These are phyloP conservation scores for Drosophila anomalata DNA, from an alignment of 2,888 invertebrate genomes.

Conservation along the genomic window DNA sequence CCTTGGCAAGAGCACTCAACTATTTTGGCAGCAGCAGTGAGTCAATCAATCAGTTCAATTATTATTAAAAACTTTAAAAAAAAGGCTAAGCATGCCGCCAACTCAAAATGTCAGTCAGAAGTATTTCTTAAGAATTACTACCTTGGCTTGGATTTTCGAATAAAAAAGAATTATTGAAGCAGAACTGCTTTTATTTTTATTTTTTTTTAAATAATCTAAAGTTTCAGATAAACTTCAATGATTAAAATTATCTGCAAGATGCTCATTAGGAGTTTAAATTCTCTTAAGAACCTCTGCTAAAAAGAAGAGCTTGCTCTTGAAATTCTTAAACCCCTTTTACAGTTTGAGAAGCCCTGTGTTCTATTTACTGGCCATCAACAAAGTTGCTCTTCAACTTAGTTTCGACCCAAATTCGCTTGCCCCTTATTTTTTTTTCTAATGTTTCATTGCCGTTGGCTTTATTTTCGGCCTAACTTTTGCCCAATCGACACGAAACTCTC, in stretches of 20 bases:
- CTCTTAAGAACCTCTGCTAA: neutral
- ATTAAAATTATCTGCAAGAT: no score
- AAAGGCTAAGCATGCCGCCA: neutral
- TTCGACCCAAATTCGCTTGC: constrained; percentile 33
- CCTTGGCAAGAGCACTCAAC: constrained; percentile 12
- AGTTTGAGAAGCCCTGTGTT: constrained; percentile 33
- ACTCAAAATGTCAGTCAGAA: neutral
- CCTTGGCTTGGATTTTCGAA: neutral
- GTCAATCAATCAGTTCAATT: constrained; percentile 16
- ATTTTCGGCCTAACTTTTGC: constrained; percentile 18
- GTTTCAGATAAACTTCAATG: no score
- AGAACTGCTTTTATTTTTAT: neutral
- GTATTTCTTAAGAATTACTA: neutral
- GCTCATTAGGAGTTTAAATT: no score
- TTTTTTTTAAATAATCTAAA: no score
- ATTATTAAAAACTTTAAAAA: neutral
- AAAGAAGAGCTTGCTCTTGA: neutral
- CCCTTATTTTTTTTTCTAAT: constrained; percentile 6
- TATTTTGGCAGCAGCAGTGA: neutral
- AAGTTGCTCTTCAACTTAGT: constrained; percentile 17
- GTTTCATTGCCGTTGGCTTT: neutral
- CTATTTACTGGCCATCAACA: constrained; percentile 32
- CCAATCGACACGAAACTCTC: constrained; percentile 29
- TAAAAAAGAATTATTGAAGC: neutral
- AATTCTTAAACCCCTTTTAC: neutral